Conservation (phyloP, 2,888 invertebrate species). For the Cephus pulcher region DNA sequence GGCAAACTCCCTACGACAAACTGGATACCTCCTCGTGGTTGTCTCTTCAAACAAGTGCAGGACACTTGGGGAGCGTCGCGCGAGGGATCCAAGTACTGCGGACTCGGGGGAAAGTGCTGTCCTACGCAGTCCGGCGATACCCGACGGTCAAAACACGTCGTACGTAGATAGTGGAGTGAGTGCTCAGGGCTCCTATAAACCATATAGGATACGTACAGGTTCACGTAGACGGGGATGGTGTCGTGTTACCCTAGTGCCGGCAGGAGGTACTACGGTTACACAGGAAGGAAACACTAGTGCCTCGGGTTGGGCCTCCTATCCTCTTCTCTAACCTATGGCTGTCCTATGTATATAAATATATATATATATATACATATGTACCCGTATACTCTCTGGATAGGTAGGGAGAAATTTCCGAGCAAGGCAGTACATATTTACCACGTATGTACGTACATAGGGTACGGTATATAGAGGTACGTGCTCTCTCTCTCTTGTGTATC, state of each 20-base stretch:
- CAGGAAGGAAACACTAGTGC: slow-evolving; percentile 65
- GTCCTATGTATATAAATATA: slow-evolving; percentile 4
- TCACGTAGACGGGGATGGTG: slow-evolving; percentile 36
- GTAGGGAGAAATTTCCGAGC: too few relatives aligned
- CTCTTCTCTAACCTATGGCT: slow-evolving; percentile 25
- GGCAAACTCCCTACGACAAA: slow-evolving; percentile 20
- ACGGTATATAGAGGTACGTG: background rate
- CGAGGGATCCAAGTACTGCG: background rate
- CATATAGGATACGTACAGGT: slow-evolving; percentile 21
- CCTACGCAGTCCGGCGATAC: too few relatives aligned
- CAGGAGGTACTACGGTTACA: slow-evolving; percentile 57
- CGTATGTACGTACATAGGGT: too few relatives aligned
- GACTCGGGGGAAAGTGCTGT: too few relatives aligned
- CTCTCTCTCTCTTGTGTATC: slow-evolving; percentile 3
- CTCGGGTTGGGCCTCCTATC: slow-evolving; percentile 27
- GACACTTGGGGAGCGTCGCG: background rate
- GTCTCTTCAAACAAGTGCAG: too few relatives aligned
- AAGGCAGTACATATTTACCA: too few relatives aligned
- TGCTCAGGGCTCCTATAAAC: slow-evolving; percentile 8
- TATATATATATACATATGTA: background rate
- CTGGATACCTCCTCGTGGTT: background rate
- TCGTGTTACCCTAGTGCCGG: slow-evolving; percentile 53
- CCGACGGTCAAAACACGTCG: background rate
- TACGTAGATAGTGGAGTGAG: background rate
- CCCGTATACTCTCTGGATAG: slow-evolving; percentile 13